Percentiles rank a stretch among this genome's conserved stretches.
Conservation (phyloP, 1,140 invertebrate genomes). For the Tetramorium simillimum region DNA sequence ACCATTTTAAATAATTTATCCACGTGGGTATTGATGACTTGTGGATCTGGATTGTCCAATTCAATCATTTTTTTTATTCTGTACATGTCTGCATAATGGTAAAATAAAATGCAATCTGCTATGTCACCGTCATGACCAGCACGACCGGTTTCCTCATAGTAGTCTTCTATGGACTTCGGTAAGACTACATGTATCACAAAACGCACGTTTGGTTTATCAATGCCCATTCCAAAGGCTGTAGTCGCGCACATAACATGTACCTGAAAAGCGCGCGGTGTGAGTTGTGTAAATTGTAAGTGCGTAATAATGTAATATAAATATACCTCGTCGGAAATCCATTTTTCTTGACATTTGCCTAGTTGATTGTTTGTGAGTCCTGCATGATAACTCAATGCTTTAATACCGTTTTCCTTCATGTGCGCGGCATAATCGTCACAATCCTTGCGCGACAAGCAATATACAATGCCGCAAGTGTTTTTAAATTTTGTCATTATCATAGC, state of each 20-base stretch:
- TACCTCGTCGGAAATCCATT: slow-evolving; percentile 93
- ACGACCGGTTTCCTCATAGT: slow-evolving; percentile 99
- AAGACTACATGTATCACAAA: slow-evolving; percentile 96
- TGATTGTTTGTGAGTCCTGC: slow-evolving; percentile 92
- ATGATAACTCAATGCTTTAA: slow-evolving; percentile 94
- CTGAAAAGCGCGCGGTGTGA: slow-evolving; percentile 59
- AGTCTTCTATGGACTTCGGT: slow-evolving; percentile 99
- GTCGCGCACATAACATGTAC: slow-evolving; percentile 93
- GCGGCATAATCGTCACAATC: slow-evolving; percentile 93
- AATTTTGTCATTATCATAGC: slow-evolving; percentile 90
- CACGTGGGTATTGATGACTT: slow-evolving; percentile 91
- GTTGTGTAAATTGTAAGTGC: too few relatives aligned
- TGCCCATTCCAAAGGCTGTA: slow-evolving; percentile 99
- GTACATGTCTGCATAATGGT: slow-evolving; percentile 93
- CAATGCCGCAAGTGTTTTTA: slow-evolving; percentile 93
- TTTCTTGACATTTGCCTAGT: slow-evolving; percentile 90
- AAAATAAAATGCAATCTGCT: slow-evolving; percentile 95
- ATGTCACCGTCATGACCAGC: slow-evolving; percentile 96
- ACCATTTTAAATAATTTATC: slow-evolving; percentile 96
- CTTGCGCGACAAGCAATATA: slow-evolving; percentile 97
- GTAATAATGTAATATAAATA: slow-evolving; percentile 62
- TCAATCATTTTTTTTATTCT: slow-evolving; percentile 92
- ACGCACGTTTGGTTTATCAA: slow-evolving; percentile 97
- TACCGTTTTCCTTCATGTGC: slow-evolving; percentile 88
- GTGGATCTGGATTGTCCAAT: slow-evolving; percentile 84